Base-by-base conservation (phyloP, 2,888 invertebrate species). In the Polietes domitor region DNA sequence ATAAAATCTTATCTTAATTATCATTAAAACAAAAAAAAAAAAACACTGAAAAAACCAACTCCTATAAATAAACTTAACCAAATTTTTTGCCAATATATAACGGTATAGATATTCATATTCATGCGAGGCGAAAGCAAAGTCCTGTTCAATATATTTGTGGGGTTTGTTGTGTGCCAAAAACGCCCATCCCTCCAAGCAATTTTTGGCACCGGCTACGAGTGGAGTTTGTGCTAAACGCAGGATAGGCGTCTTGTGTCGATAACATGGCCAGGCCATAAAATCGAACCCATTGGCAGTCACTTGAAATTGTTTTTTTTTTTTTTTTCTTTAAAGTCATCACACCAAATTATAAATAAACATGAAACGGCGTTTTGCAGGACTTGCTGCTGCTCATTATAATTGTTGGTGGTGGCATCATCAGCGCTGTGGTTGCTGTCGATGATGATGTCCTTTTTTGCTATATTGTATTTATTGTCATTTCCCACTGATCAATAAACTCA, bases 341-440 rank as follows among this genome's bases (percentile, higher is more conserved):
- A 61, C 17, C 32, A 63, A 63, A 63, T 63, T 63, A 63, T 63
- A 63, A 63, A 63, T 63, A 63, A 63, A 63, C 63, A 32, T 32
- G 63, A 63, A 63, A 63, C 32, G 28, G 28, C 55, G 55, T 55
- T 55, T 21, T 6, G 55, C 55, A 6, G 9, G 55, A 9, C 21
- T 7, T 21, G 17, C 17, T n/a, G 10, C 55, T 21, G 21, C 21
- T 55, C 55, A 55, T 55, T 55, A 55, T 55, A 5, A 55, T 5
- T 53, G 17, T 5, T 3, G n/a, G n/a, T n/a, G n/a, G n/a, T n/a
- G 15, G 15, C 50, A 32, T 32, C n/a, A 17, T 21, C 55, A 55
- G 55, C 21, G 55, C 12, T 10, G 21, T n/a, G 21, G 55, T 24
- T 19, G 32, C 32, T 6, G 32, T 32, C 32, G 9, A 32, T 4